Evolutionary conservation across 2,888 invertebrate genomes (phyloP).

Genomic region (Drosophila hamatofila): DNA sequence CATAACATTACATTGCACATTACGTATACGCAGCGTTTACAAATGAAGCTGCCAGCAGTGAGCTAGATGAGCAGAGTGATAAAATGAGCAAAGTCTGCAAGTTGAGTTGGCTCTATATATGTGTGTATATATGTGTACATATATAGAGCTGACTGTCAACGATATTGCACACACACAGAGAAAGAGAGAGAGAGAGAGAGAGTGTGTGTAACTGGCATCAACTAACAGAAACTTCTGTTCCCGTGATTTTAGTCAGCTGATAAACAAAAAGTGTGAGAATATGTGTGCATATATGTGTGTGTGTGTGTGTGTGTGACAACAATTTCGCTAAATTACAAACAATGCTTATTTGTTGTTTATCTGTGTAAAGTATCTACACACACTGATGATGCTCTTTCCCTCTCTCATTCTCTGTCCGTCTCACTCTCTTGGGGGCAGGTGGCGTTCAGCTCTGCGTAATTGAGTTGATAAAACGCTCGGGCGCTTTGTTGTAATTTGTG

Average conservation of each 20-base stretch:
- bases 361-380: constrained; percentile 70
- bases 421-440: constrained; percentile 24
- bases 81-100: constrained; percentile 49
- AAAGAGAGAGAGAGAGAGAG: background rate
- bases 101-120: constrained; percentile 12
- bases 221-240: constrained; percentile 60
- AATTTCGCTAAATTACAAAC: constrained; percentile 79
- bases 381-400: constrained; percentile 31
- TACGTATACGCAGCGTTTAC: constrained; percentile 70
- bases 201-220: constrained; percentile 27
- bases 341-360: constrained; percentile 82
- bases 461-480: constrained; percentile 76
- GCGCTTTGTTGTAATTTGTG: constrained; percentile 74
- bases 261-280: constrained; percentile 45
- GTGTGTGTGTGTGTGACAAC: constrained; percentile 27
- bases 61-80: constrained; percentile 37
- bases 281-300: background rate
- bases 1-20: constrained; percentile 49
- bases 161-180: constrained; percentile 15
- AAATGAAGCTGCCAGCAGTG: constrained; percentile 65
- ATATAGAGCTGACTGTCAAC: constrained; percentile 50
- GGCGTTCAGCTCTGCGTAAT: constrained; percentile 53
- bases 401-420: background rate
- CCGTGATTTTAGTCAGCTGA: constrained; percentile 66
- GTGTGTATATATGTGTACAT: constrained; percentile 13